Conservation (phyloP, 1,140 invertebrate genomes). For the Ceratina calcarata region DNA sequence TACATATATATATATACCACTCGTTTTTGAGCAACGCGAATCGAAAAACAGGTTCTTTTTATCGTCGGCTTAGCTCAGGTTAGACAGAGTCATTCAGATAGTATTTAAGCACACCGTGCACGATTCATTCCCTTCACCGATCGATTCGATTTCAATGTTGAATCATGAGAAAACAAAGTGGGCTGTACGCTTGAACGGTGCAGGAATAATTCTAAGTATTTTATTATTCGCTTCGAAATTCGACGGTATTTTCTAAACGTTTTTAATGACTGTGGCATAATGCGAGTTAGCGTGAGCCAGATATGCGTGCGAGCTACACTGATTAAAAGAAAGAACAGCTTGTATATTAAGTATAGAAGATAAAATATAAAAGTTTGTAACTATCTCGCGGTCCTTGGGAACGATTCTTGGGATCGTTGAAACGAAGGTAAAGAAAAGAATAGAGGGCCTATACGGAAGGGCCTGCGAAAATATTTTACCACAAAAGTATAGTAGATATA, state of each 20-base stretch:
- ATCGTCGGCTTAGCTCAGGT: conserved; percentile 40
- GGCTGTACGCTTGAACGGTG: conserved; percentile 20
- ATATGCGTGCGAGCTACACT: conserved; percentile 46
- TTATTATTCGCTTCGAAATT: conserved; percentile 41
- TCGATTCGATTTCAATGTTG: conserved; percentile 15
- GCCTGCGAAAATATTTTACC: conserved; percentile 74
- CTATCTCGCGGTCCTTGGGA: conserved; percentile 38
- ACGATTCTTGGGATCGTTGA: conserved; percentile 42
- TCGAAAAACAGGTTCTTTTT: conserved; percentile 31
- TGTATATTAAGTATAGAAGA: conserved; percentile 56
- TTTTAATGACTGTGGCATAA: conserved; percentile 6
- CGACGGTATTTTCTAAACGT: conserved; percentile 14
- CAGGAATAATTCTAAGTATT: conserved; percentile 18
- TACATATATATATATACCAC: conserved; percentile 8
- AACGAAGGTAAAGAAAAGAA: conserved; percentile 1
- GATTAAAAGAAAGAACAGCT: conserved; percentile 54
- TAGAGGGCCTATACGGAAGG: conserved; percentile 57
- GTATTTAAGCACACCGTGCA: not conserved
- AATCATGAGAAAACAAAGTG: conserved; percentile 25
- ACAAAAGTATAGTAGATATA: conserved; percentile 75
- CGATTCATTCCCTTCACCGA: conserved; percentile 9
- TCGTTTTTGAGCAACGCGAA: conserved; percentile 23
- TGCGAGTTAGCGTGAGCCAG: not conserved
- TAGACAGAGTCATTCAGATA: not conserved
- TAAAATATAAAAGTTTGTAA: conserved; percentile 53